These are phyloP conservation scores for Troides helena DNA, from an alignment of 2,888 invertebrate species.

Conservation along the genomic window DNA sequence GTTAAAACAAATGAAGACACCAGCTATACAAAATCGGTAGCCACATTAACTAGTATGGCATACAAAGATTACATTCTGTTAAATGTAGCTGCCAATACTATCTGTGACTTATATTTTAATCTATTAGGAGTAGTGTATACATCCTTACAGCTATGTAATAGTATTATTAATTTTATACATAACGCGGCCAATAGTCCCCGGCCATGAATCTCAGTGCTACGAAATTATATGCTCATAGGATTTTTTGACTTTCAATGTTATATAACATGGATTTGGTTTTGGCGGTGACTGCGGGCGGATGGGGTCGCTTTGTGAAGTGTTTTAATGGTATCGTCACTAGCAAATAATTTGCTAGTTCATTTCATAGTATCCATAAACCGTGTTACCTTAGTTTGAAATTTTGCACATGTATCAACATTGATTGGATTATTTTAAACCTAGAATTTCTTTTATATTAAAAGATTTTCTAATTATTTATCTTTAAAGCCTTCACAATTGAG, in stretches of 20 bases:
- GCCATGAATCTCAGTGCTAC: constrained; percentile 21
- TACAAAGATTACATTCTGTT: not conserved
- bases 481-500: constrained; percentile 4
- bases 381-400: no score
- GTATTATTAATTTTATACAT: not conserved
- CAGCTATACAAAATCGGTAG: not conserved
- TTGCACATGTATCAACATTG: no score
- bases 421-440: no score
- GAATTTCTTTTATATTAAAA: no score
- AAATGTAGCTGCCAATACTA: not conserved
- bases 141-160: not conserved
- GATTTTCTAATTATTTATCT: no score
- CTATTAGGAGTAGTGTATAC: not conserved
- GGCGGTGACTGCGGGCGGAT: constrained; percentile 10
- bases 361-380: no score
- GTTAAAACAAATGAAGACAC: no score
- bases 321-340: not conserved
- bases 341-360: no score
- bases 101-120: not conserved
- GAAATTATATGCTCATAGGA: constrained; percentile 5
- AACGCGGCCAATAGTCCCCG: constrained; percentile 9
- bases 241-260: not conserved
- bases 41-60: no score
- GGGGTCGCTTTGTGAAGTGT: constrained; percentile 2
- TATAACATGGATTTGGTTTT: constrained; percentile 3